Base-by-base conservation (phyloP, 2,113 vertebrate genomes). In the Phyllopteryx taeniolatus region DNA sequence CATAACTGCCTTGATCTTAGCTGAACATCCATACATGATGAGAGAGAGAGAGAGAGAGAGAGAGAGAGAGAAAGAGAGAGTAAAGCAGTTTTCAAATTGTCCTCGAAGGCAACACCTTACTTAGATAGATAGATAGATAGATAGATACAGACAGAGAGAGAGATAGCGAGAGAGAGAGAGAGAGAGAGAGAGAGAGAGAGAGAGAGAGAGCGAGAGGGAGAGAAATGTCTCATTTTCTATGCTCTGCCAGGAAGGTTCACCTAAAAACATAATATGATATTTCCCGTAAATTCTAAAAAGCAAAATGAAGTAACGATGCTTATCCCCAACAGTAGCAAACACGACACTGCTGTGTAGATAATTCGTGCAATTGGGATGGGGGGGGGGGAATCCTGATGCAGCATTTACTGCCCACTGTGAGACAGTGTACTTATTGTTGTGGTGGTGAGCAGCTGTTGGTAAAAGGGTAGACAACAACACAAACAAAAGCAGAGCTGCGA, bases 381-480 rank as follows among this genome's bases (percentile, higher is more conserved):
- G 10, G 56, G 43, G 14, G 61, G 19, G 76, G 80, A 85, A 83
- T 82, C 81, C 78, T 88, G 85, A 87, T 81, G 83, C 80, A 74
- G 87, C 86, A 76, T 64, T 85, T 76, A 62, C 62, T 70, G 59
- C 57, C 71, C 33, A 35, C 72, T 61, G 80, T 0, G 73, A 64
- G 42, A 83, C 65, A 62, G 64, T 80, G 61, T 57, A 72, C 76
- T 82, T 85, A 79, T 85, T 59, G 11, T 76, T 71, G 73, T n/a
- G 39, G 39, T 53, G 65, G 72, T 67, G 70, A 77, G 78, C 85
- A 70, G 76, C 77, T 77, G 77, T 73, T 33, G 53, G n/a, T 13
- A 22, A 27, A 53, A 27, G 2, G 13, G 59, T 31, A 33, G 33
- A 60, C 31, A 33, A 17, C 59, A 10, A 15, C n/a, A 19, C 46